A percentile compares a stretch with the other conserved stretches of the same genome.
These are phyloP conservation scores for Eptesicus fuscus DNA, from an alignment of 2,113 vertebrate genomes.

Conservation along the genomic window DNA sequence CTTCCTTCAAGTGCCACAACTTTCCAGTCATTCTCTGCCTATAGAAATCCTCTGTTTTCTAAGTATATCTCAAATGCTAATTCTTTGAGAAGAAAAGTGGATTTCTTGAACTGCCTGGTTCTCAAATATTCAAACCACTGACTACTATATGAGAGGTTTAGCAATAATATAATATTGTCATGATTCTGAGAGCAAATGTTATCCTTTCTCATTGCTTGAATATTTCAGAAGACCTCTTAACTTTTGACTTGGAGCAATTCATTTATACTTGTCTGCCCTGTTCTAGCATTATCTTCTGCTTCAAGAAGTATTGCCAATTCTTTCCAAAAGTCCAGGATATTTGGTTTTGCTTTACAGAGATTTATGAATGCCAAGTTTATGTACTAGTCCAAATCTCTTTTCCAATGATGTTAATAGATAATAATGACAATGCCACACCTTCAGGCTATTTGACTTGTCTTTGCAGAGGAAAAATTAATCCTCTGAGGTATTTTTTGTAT, in stretches of 20 bases:
- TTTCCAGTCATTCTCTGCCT: not conserved
- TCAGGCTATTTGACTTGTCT: constrained; percentile 45
- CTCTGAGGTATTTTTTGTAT: constrained; percentile 55
- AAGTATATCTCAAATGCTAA: not conserved
- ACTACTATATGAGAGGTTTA: not conserved
- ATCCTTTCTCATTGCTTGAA: not conserved
- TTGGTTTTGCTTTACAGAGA: constrained; percentile 41
- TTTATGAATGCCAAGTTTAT: constrained; percentile 46
- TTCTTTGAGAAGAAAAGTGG: not conserved
- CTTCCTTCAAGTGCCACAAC: not conserved
- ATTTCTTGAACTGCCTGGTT: not conserved
- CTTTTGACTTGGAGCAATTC: not conserved
- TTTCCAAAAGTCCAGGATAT: not conserved
- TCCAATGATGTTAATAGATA: not conserved
- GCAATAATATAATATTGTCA: not conserved
- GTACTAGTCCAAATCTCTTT: constrained; percentile 62
- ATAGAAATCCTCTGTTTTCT: not conserved
- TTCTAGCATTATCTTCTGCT: not conserved
- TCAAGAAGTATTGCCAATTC: not conserved
- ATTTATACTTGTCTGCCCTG: not conserved
- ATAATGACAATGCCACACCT: constrained; percentile 37
- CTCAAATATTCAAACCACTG: not conserved
- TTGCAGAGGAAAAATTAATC: constrained; percentile 67
- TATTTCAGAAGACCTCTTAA: not conserved
- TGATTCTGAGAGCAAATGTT: not conserved